These are phyloP conservation scores for Lepidotrigona ventralis DNA, from an alignment of 1,140 invertebrate species.

Conservation along the genomic window DNA sequence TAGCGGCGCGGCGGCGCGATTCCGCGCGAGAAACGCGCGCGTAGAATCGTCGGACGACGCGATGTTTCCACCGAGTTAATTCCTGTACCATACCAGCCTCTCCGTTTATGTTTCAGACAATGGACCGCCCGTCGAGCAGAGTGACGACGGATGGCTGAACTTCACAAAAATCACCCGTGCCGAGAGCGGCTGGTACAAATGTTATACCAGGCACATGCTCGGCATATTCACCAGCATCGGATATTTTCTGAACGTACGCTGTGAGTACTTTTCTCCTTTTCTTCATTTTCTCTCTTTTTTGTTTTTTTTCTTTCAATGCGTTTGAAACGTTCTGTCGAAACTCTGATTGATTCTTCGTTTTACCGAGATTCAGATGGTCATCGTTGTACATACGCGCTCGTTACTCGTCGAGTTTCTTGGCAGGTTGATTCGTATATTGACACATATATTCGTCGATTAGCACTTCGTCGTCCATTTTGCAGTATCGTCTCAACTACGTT, in stretches of 20 bases:
- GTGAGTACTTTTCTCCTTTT: conserved; percentile 82
- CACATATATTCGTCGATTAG: too few relatives aligned
- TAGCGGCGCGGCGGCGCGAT: neutral
- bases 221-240: conserved; percentile 93
- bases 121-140: conserved; percentile 83
- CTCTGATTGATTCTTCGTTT: neutral
- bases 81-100: conserved; percentile 42
- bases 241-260: conserved; percentile 92
- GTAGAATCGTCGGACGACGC: conserved; percentile 26
- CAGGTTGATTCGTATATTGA: too few relatives aligned
- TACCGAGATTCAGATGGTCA: neutral
- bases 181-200: conserved; percentile 94
- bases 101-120: conserved; percentile 80
- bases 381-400: neutral
- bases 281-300: conserved; percentile 11
- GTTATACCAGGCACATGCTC: conserved; percentile 89
- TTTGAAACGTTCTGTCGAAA: neutral
- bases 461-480: too few relatives aligned
- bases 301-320: neutral
- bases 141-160: conserved; percentile 89
- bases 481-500: too few relatives aligned
- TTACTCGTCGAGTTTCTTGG: too few relatives aligned
- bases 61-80: conserved; percentile 62
- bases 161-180: conserved; percentile 88
- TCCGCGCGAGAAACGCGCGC: conserved; percentile 4